Evolutionary conservation across 2,797 vertebrate genomes (phyloP).

Genomic region (Taeniopygia guttata): DNA sequence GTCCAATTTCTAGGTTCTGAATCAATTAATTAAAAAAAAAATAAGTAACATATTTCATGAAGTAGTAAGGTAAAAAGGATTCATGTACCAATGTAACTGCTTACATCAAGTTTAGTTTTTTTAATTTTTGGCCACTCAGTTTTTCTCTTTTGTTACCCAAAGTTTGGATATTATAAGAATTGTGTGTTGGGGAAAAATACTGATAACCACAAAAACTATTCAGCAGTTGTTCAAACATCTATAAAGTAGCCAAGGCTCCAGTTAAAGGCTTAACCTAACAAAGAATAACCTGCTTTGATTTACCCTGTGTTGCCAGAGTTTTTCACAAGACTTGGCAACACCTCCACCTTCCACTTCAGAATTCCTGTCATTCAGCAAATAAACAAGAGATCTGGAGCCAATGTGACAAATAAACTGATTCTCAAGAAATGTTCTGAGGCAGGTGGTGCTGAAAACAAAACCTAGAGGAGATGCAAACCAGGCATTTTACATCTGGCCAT

Average conservation of each 20-base stretch:
- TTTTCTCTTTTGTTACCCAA: neutral
- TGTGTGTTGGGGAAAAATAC: neutral
- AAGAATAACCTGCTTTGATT: neutral
- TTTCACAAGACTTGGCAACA: neutral
- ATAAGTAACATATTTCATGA: neutral
- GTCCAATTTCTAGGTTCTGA: neutral
- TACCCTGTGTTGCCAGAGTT: neutral
- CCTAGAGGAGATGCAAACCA: neutral
- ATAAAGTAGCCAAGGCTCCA: neutral
- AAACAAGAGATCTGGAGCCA: neutral
- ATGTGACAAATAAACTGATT: neutral
- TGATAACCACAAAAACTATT: neutral
- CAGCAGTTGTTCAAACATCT: neutral
- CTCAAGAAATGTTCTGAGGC: neutral
- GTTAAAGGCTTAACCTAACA: neutral
- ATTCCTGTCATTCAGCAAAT: neutral
- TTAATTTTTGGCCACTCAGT: neutral
- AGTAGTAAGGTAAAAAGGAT: neutral
- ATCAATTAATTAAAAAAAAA: neutral
- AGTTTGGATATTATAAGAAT: neutral
- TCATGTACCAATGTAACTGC: neutral
- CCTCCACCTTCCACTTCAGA: neutral
- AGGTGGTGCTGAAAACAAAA: neutral
- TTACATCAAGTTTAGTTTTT: neutral
- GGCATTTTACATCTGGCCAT: neutral